A percentile compares a stretch with the other conserved stretches of the same genome.
These are phyloP conservation scores for Zosterops pallidus DNA, from an alignment of 2,113 vertebrate genomes.

Conservation along the genomic window DNA sequence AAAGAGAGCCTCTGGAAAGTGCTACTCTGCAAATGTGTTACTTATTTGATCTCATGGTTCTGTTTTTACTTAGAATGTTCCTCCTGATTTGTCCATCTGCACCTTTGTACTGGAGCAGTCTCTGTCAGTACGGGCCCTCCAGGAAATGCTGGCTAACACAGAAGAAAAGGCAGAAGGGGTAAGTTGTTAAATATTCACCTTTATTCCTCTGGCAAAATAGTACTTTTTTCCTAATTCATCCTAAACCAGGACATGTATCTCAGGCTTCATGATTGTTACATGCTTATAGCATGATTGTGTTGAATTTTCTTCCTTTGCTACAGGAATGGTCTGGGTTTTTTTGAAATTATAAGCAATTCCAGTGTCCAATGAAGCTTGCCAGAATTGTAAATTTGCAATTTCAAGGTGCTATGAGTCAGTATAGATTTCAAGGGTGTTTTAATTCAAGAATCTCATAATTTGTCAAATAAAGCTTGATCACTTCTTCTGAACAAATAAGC, in stretches of 20 bases:
- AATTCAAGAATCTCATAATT: neutral
- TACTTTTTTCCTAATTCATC: neutral
- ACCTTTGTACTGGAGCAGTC: conserved; percentile 97
- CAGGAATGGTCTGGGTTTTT: neutral
- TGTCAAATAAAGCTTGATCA: neutral
- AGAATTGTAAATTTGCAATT: neutral
- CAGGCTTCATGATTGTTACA: neutral
- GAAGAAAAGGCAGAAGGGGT: conserved; percentile 92
- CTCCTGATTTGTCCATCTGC: conserved; percentile 96
- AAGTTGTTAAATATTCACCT: conserved; percentile 63
- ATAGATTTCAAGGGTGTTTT: neutral
- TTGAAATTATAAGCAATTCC: neutral
- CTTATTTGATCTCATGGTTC: conserved; percentile 11
- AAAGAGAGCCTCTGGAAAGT: neutral
- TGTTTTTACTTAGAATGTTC: conserved; percentile 87
- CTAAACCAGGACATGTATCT: neutral
- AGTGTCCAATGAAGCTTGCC: neutral
- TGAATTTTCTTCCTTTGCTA: neutral
- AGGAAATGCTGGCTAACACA: conserved; percentile 95
- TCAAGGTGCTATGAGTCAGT: neutral
- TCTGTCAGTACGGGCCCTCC: conserved; percentile 90
- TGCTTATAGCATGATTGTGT: neutral
- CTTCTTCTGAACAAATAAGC: neutral
- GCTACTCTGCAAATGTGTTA: neutral
- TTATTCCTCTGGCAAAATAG: neutral